Percentiles rank a stretch among this genome's conserved stretches.
Conservation (phyloP, 2,797 vertebrate species). For the Chromobotia macracanthus region DNA sequence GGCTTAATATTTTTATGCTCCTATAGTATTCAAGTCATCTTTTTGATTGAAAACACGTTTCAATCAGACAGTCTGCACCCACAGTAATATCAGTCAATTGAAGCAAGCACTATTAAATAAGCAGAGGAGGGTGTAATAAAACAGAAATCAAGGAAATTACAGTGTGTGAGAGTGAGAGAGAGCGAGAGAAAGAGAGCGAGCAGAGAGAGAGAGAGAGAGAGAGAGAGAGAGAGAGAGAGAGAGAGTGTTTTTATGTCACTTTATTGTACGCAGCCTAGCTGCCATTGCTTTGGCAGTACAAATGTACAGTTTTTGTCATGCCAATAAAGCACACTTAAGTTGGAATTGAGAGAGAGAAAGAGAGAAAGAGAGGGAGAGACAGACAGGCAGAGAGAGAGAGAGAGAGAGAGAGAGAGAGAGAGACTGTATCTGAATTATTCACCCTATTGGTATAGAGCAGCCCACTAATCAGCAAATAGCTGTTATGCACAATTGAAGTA, state of each 20-base stretch:
- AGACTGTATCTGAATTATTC: slow-evolving; percentile 27
- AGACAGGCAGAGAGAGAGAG: neutral
- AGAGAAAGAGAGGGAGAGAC: neutral
- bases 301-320: too few relatives aligned
- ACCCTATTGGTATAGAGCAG: slow-evolving; percentile 5
- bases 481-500: slow-evolving; percentile 55
- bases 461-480: slow-evolving; percentile 55
- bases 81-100: neutral
- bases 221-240: too few relatives aligned
- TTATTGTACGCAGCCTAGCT: too few relatives aligned
- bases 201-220: too few relatives aligned
- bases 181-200: too few relatives aligned
- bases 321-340: too few relatives aligned
- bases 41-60: neutral
- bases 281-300: too few relatives aligned
- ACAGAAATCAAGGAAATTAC: slow-evolving; percentile 6
- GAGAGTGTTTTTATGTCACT: too few relatives aligned
- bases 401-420: slow-evolving; percentile 1
- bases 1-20: too few relatives aligned
- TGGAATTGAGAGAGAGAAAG: neutral
- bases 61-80: slow-evolving; percentile 13
- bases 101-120: neutral
- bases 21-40: too few relatives aligned
- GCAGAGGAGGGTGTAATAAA: neutral
- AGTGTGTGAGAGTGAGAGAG: slow-evolving; percentile 1